Evolutionary conservation across 2,113 vertebrate genomes (phyloP).

Genomic region (Pteruthius melanotis): DNA sequence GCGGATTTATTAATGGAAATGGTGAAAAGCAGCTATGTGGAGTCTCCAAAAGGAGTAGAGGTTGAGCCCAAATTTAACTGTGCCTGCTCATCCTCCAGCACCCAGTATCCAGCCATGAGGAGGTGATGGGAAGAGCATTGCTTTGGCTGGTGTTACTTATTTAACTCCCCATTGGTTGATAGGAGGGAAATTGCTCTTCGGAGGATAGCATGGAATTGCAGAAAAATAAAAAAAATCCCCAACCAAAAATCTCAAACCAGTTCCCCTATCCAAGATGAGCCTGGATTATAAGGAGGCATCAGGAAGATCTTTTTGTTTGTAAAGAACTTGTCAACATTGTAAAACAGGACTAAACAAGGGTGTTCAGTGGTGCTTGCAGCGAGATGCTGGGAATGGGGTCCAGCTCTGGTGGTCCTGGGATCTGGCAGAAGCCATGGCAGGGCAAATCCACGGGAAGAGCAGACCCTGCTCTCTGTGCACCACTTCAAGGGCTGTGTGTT

Average conservation of each 20-base stretch:
- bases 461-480: rapidly evolving
- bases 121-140: neutral
- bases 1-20: neutral
- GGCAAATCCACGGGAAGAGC: neutral
- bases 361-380: neutral
- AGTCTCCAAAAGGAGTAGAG: neutral
- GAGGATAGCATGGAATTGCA: neutral
- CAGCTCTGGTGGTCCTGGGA: neutral
- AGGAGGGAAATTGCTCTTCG: neutral
- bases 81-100: neutral
- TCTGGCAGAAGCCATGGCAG: rapidly evolving
- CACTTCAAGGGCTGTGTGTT: neutral
- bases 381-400: neutral
- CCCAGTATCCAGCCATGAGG: neutral
- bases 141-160: neutral
- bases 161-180: neutral
- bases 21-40: neutral
- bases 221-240: neutral
- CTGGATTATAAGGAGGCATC: neutral
- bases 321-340: neutral
- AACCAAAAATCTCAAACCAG: neutral
- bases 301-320: neutral
- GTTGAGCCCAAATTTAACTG: neutral
- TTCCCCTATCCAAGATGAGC: neutral
- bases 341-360: neutral